These are phyloP conservation scores for Nephrotoma appendiculata DNA, from an alignment of 2,888 invertebrate genomes.

Conservation along the genomic window DNA sequence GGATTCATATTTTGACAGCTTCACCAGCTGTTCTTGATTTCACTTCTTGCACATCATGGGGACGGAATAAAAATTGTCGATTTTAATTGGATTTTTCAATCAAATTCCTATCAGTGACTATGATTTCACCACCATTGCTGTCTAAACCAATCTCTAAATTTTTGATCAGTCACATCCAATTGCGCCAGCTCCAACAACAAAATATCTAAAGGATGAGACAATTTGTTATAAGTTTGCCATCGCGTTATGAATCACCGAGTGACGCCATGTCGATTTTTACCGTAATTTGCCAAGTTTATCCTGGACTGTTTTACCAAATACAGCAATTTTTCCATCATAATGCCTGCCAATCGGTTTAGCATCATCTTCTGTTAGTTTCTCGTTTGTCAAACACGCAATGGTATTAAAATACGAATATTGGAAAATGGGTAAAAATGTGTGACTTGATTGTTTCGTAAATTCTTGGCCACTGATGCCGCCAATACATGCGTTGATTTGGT, in stretches of 20 bases:
- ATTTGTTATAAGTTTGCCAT: neutral
- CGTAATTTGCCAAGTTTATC: constrained; percentile 63
- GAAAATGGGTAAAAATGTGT: constrained; percentile 84
- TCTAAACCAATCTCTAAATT: constrained; percentile 99
- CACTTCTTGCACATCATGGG: constrained; percentile 81
- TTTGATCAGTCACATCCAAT: constrained; percentile 93
- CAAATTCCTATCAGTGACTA: constrained; percentile 97
- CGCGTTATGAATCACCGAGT: neutral
- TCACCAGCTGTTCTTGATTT: constrained; percentile 85
- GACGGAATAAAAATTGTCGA: constrained; percentile 94
- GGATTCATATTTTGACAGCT: constrained; percentile 78
- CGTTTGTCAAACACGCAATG: constrained; percentile 78
- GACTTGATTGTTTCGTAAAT: constrained; percentile 95
- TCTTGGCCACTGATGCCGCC: constrained; percentile 98
- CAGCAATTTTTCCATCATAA: constrained; percentile 83
- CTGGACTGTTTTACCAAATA: constrained; percentile 86
- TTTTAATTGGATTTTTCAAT: constrained; percentile 98
- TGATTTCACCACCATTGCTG: constrained; percentile 48
- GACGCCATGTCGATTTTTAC: constrained; percentile 29
- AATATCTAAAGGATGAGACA: constrained; percentile 19
- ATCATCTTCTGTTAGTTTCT: constrained; percentile 53
- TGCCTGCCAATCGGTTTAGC: constrained; percentile 56
- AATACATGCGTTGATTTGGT: constrained; percentile 85
- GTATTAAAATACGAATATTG: constrained; percentile 96
- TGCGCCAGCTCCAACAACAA: constrained; percentile 66